These are phyloP conservation scores for Rhinophrynus dorsalis DNA, from an alignment of 2,797 vertebrate species.

Conservation along the genomic window DNA sequence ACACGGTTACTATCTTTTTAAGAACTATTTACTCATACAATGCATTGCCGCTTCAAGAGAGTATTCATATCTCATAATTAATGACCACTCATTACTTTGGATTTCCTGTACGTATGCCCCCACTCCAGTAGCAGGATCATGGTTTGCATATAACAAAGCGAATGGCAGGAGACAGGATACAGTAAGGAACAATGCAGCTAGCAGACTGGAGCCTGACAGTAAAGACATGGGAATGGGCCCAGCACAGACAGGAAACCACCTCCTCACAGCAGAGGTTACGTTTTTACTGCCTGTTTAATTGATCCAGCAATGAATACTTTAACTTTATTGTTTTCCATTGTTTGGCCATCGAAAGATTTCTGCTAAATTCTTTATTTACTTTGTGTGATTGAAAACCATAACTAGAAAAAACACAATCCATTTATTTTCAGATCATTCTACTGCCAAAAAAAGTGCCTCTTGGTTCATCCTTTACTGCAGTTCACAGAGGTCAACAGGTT, in stretches of 20 bases:
- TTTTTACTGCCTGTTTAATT: conserved; percentile 22
- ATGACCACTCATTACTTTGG: too few species aligned
- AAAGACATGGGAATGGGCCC: neutral
- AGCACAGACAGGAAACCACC: conserved; percentile 22
- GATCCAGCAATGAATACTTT: conserved; percentile 17
- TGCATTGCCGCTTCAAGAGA: too few species aligned
- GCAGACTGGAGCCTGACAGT: neutral
- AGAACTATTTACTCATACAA: too few species aligned
- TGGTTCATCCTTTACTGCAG: conserved; percentile 57
- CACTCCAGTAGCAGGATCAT: neutral
- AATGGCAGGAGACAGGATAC: conserved; percentile 25
- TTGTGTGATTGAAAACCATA: conserved; percentile 16
- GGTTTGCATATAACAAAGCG: conserved; percentile 2
- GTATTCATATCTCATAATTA: too few species aligned
- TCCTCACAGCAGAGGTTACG: neutral
- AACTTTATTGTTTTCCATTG: conserved; percentile 5
- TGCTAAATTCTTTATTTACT: neutral
- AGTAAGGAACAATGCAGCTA: neutral
- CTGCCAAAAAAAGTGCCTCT: conserved; percentile 50
- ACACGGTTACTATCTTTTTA: too few species aligned
- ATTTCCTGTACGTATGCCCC: too few species aligned
- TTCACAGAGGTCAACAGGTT: conserved; percentile 52
- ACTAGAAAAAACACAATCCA: conserved; percentile 49
- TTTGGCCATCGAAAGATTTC: neutral
- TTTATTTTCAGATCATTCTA: conserved; percentile 49